phyloP scores from a whole-genome alignment of 1,140 invertebrate genomes.

The Wasmannia auropunctata region DNA sequence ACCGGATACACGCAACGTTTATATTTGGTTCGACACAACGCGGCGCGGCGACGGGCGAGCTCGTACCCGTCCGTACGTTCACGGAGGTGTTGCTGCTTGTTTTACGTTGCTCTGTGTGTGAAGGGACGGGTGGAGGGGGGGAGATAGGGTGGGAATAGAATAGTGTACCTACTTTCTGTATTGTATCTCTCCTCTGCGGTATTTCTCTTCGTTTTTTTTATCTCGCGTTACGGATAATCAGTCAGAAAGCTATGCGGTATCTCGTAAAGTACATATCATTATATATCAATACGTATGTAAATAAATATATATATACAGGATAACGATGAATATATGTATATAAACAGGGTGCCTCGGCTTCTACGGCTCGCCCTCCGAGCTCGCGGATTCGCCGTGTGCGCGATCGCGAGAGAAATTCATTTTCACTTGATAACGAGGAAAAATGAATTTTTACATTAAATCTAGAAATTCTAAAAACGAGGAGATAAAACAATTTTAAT shows the following conservation, averaged over 20 bases:
- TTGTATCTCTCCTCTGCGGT: conserved; percentile 9
- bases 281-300: conserved; percentile 81
- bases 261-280: conserved; percentile 74
- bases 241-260: conserved; percentile 83
- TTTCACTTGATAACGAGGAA: background rate
- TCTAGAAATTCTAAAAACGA: background rate
- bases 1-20: conserved; percentile 25
- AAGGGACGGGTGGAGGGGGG: too few relatives aligned
- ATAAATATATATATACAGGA: conserved; percentile 77
- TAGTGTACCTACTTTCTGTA: conserved; percentile 45
- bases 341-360: conserved; percentile 58
- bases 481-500: background rate
- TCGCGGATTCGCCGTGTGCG: background rate
- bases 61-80: background rate
- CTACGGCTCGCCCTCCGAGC: background rate
- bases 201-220: conserved; percentile 55
- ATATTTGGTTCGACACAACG: conserved; percentile 54
- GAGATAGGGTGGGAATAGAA: background rate
- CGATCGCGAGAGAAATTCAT: background rate
- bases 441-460: conserved; percentile 8
- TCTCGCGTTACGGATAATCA: conserved; percentile 83
- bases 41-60: conserved; percentile 1
- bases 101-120: conserved; percentile 17
- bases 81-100: conserved; percentile 24
- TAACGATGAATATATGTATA: conserved; percentile 67